A percentile compares a stretch with the other conserved stretches of the same genome.
Conservation (phyloP, 2,888 invertebrate genomes). For the Lingula anatina region DNA sequence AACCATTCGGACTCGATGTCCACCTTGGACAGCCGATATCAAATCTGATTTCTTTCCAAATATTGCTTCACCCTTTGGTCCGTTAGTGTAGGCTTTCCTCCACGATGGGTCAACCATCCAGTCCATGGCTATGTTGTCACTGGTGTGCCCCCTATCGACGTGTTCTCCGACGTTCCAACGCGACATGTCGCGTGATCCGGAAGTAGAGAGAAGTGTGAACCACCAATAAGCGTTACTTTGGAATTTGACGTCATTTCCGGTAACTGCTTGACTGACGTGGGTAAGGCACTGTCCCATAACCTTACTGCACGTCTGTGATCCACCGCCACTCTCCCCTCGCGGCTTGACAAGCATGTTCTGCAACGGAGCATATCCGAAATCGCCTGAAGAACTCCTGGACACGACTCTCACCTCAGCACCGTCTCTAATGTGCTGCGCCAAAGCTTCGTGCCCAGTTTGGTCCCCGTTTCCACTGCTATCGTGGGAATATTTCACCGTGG, state of each 20-base stretch:
- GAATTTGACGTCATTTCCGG: constrained; percentile 1
- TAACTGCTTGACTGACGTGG: neutral
- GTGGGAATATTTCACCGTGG: no score
- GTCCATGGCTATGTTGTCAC: constrained; percentile 15
- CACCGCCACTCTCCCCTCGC: no score
- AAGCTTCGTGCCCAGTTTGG: neutral
- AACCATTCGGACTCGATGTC: constrained; percentile 3
- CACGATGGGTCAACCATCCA: constrained; percentile 19
- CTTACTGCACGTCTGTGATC: no score
- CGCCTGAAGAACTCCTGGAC: no score
- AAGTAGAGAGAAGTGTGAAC: constrained; percentile 17
- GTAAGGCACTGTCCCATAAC: neutral
- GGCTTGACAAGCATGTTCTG: neutral
- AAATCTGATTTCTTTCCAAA: constrained; percentile 10
- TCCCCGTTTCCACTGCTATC: neutral
- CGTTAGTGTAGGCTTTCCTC: constrained; percentile 12
- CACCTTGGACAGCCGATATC: constrained; percentile 1
- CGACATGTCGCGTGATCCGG: constrained; percentile 16
- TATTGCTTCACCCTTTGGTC: constrained; percentile 8
- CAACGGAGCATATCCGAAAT: neutral
- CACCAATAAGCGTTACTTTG: constrained; percentile 14
- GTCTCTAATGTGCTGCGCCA: neutral
- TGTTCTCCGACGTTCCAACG: constrained; percentile 19
- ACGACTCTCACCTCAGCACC: neutral
- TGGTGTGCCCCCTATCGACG: constrained; percentile 17